Evolutionary conservation across 1,140 invertebrate genomes (phyloP).

Genomic region (Lucilia sericata): DNA sequence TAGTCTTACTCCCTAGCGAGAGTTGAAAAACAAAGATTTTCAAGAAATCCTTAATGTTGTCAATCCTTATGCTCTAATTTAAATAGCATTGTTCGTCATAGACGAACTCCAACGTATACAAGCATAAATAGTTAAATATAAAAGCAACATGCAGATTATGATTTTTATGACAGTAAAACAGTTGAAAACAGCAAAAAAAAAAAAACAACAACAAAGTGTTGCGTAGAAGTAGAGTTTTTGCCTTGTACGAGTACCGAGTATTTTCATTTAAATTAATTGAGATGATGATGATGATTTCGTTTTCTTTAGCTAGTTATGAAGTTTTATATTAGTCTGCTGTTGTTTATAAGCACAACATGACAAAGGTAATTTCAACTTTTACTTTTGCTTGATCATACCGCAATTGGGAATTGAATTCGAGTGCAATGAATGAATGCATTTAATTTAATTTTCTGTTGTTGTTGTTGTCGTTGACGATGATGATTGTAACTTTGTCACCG

Average conservation of each 20-base stretch:
- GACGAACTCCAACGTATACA: no score
- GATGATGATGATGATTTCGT: background rate
- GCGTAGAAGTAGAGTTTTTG: background rate
- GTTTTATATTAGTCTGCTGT: background rate
- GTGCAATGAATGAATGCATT: slow-evolving; percentile 31
- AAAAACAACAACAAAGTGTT: background rate
- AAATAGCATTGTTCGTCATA: no score
- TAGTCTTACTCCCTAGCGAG: no score
- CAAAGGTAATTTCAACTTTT: slow-evolving; percentile 43
- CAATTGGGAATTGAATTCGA: slow-evolving; percentile 26
- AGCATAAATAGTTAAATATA: background rate
- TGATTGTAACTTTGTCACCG: slow-evolving; percentile 23
- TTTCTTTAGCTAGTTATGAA: background rate
- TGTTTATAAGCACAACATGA: slow-evolving; percentile 3
- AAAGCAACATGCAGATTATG: slow-evolving; percentile 6
- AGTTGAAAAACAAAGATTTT: no score
- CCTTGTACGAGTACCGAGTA: background rate
- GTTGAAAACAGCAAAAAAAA: background rate
- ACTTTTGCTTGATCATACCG: slow-evolving; percentile 38
- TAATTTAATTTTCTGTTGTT: background rate
- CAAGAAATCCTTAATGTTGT: no score
- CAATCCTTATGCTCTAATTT: no score
- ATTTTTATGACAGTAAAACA: background rate
- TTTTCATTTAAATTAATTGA: slow-evolving; percentile 17
- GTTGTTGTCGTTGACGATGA: background rate